Evolutionary conservation across 2,888 invertebrate genomes (phyloP).

Genomic region (Amorpha juglandis): DNA sequence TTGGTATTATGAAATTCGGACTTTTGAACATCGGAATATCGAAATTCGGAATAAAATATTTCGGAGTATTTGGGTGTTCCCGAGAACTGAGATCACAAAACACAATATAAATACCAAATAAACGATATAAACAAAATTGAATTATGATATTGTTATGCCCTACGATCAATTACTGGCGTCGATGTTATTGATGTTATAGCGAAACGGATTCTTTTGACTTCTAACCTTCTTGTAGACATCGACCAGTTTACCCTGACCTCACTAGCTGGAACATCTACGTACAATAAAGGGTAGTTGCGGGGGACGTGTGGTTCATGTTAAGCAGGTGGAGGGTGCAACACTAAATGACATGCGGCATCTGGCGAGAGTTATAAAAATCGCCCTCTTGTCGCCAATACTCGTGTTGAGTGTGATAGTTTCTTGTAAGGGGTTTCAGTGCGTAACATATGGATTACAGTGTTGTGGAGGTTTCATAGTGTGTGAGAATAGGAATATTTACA

Average conservation of each 20-base stretch:
- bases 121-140: slow-evolving; percentile 48
- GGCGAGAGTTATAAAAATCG: slow-evolving; percentile 76
- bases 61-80: too few relatives aligned
- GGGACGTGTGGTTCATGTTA: slow-evolving; percentile 43
- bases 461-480: slow-evolving; percentile 8
- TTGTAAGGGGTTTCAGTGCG: slow-evolving; percentile 56
- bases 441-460: slow-evolving; percentile 40
- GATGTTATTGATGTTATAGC: slow-evolving; percentile 73
- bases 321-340: slow-evolving; percentile 57
- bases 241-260: slow-evolving; percentile 50
- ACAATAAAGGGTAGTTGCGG: slow-evolving; percentile 17
- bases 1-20: too few relatives aligned
- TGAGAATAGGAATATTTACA: background rate
- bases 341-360: slow-evolving; percentile 80
- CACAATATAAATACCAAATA: slow-evolving; percentile 8
- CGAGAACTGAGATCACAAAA: background rate
- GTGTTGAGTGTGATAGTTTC: slow-evolving; percentile 74
- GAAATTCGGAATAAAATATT: too few relatives aligned
- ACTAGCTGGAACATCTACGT: background rate
- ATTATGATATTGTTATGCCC: slow-evolving; percentile 75
- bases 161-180: slow-evolving; percentile 68
- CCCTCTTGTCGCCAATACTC: slow-evolving; percentile 71
- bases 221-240: slow-evolving; percentile 63
- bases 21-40: too few relatives aligned
- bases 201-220: slow-evolving; percentile 77